A percentile compares a stretch with the other conserved stretches of the same genome.
These are phyloP conservation scores for Proteles cristata DNA, from an alignment of 2,113 vertebrate genomes.

Conservation along the genomic window DNA sequence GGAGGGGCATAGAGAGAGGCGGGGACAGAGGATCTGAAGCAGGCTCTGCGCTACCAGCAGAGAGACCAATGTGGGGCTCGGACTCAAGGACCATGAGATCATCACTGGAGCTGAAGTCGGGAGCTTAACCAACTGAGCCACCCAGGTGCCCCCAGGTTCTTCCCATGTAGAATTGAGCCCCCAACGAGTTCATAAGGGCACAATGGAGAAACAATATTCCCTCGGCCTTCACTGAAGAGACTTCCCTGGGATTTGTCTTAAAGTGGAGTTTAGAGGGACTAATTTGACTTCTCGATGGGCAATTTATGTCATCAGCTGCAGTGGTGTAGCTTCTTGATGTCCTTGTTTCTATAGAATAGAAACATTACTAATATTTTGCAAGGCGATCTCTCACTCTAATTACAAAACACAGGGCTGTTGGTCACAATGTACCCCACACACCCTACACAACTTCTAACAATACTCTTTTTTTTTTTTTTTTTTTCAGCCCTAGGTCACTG, in stretches of 20 bases:
- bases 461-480: not conserved
- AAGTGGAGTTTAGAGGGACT: not conserved
- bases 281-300: not conserved
- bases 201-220: not conserved
- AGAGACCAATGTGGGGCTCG: no score
- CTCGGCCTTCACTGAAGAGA: not conserved
- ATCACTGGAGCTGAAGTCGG: no score
- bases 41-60: no score
- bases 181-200: not conserved
- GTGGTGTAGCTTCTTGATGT: not conserved
- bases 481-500: not conserved
- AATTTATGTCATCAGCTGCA: not conserved
- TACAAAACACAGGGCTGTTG: not conserved
- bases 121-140: no score
- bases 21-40: no score
- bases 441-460: not conserved
- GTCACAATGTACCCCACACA: not conserved
- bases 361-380: not conserved
- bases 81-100: no score
- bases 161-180: not conserved
- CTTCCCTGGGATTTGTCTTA: not conserved
- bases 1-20: no score
- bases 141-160: not conserved
- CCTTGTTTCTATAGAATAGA: constrained; percentile 6
- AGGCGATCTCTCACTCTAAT: not conserved